Conservation (phyloP, 2,888 invertebrate genomes). For the Napeogenes inachia region DNA sequence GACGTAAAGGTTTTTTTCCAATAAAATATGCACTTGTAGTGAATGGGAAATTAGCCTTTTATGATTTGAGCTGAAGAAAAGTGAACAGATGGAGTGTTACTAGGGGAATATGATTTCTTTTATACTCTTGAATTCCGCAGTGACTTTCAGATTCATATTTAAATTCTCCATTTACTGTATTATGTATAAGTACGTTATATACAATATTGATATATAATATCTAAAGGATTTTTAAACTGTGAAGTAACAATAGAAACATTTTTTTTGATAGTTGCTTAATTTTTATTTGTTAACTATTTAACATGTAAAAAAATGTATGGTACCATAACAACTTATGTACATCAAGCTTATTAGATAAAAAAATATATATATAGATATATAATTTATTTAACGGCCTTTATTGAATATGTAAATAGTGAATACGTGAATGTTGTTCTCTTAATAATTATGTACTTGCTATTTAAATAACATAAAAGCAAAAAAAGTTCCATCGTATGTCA, state of each 20-base stretch:
- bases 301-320: no score
- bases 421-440: not conserved
- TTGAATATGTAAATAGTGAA: no score
- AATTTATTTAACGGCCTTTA: not conserved
- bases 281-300: no score
- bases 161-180: not conserved
- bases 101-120: conserved; percentile 1
- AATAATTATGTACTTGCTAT: not conserved
- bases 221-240: no score
- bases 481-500: conserved; percentile 57
- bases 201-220: no score
- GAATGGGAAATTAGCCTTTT: conserved; percentile 1
- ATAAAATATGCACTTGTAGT: not conserved
- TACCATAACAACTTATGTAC: no score
- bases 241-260: no score
- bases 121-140: not conserved
- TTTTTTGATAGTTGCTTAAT: no score
- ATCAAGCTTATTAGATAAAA: no score
- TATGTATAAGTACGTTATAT: no score
- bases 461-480: not conserved
- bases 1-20: not conserved
- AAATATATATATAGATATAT: no score
- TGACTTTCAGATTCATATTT: not conserved
- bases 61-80: not conserved
- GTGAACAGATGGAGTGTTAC: conserved; percentile 3